phyloP scores from a whole-genome alignment of 2,113 vertebrate genomes.

The Aramus guarauna region DNA sequence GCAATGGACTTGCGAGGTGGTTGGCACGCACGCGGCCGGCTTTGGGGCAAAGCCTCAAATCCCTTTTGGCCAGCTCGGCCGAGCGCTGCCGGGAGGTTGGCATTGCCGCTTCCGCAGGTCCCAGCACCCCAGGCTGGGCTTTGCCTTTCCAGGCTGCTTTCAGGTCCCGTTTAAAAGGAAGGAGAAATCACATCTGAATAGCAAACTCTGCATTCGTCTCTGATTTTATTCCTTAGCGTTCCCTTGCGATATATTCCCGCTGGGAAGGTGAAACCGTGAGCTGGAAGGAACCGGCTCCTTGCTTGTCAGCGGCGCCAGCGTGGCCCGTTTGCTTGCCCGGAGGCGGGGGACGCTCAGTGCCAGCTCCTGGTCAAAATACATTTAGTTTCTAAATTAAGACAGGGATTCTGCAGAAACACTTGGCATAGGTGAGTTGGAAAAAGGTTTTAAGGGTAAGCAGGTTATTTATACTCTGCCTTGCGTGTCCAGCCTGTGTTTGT shows the following conservation, averaged over 20 bases:
- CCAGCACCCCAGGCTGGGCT: not conserved
- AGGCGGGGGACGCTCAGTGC: not conserved
- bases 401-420: slow-evolving; percentile 32
- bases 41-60: not conserved
- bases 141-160: not conserved
- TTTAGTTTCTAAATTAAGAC: slow-evolving; percentile 43
- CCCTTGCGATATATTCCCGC: not conserved
- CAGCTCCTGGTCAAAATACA: slow-evolving; percentile 34
- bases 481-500: not conserved
- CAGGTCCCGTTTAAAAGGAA: not conserved
- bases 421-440: slow-evolving; percentile 60
- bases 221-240: not conserved
- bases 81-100: not conserved
- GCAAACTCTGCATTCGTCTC: not conserved
- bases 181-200: not conserved
- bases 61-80: not conserved
- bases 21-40: not conserved
- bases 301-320: not conserved
- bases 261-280: not conserved
- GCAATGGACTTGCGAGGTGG: not conserved
- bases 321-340: not conserved
- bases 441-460: slow-evolving; percentile 61
- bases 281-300: not conserved
- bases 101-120: not conserved
- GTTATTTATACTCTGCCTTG: slow-evolving; percentile 51